A percentile compares a stretch with the other conserved stretches of the same genome.
Evolutionary conservation across 2,113 vertebrate species (phyloP).

Genomic region (Actenoides lindsayi): DNA sequence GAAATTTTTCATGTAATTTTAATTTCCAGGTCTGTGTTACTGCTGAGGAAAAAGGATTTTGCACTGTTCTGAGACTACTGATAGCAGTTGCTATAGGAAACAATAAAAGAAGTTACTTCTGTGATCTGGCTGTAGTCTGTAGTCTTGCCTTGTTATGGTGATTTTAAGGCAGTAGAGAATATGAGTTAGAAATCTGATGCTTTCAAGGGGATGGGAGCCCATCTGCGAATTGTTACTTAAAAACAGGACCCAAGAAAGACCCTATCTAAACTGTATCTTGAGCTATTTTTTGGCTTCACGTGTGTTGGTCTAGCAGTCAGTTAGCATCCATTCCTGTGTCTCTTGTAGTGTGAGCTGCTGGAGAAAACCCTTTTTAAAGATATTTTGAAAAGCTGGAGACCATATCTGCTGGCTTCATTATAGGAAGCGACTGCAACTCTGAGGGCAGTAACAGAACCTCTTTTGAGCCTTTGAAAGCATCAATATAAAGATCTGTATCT

Average conservation of each 20-base stretch:
- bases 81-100: not conserved
- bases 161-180: not conserved
- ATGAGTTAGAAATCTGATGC: not conserved
- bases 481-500: slow-evolving; percentile 65
- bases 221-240: not conserved
- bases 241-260: not conserved
- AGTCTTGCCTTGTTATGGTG: not conserved
- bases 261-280: not conserved
- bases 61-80: not conserved
- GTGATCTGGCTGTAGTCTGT: not conserved
- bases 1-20: not conserved
- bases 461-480: slow-evolving; percentile 55
- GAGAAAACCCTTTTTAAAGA: slow-evolving; percentile 7
- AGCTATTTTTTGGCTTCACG: not conserved
- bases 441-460: slow-evolving; percentile 37
- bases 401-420: not conserved
- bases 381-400: not conserved
- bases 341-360: not conserved
- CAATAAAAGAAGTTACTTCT: not conserved
- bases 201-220: not conserved
- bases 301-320: not conserved
- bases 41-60: not conserved
- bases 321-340: not conserved
- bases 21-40: not conserved
- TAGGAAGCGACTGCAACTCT: slow-evolving; percentile 11